phyloP scores from a whole-genome alignment of 53 echinoderm and acorn worm genomes.

The Stichopus horrens region DNA sequence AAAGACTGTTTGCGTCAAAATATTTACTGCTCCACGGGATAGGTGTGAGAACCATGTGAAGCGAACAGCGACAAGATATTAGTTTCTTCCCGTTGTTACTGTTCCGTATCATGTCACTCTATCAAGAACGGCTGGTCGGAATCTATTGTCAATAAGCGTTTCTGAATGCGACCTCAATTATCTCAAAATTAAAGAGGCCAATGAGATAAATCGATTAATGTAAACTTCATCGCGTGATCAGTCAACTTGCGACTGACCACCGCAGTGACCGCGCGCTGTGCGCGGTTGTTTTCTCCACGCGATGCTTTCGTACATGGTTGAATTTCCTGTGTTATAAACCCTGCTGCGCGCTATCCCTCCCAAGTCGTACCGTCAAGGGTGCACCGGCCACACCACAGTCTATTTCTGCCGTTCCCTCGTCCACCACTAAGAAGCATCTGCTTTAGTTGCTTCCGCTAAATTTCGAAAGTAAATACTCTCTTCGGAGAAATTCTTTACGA shows the following conservation, averaged over 20 bases:
- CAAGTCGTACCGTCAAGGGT: conserved; percentile 7
- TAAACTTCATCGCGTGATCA: not conserved
- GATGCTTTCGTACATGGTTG: not conserved
- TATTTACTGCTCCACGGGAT: conserved; percentile 25
- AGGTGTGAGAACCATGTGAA: conserved; percentile 16
- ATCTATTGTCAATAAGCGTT: not conserved
- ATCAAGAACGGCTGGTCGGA: not conserved
- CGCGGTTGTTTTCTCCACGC: not conserved
- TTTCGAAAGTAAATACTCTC: too few relatives aligned
- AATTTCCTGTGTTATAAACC: not conserved
- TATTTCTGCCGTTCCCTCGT: too few relatives aligned
- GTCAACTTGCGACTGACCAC: conserved; percentile 11
- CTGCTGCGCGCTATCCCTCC: conserved; percentile 28
- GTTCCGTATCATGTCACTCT: not conserved
- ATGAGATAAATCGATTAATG: conserved; percentile 5
- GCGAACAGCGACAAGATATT: not conserved
- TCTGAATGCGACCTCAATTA: not conserved
- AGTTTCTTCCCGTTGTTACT: conserved; percentile 3
- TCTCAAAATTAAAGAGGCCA: not conserved
- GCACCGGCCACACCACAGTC: too few relatives aligned
- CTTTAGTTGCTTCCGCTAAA: too few relatives aligned
- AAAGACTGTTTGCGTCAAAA: conserved; percentile 18
- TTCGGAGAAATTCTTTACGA: too few relatives aligned
- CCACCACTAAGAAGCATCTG: too few relatives aligned
- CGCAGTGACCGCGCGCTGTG: conserved; percentile 16